These are phyloP conservation scores for Tricholauxania praeusta DNA, from an alignment of 2,888 invertebrate genomes.

Conservation along the genomic window DNA sequence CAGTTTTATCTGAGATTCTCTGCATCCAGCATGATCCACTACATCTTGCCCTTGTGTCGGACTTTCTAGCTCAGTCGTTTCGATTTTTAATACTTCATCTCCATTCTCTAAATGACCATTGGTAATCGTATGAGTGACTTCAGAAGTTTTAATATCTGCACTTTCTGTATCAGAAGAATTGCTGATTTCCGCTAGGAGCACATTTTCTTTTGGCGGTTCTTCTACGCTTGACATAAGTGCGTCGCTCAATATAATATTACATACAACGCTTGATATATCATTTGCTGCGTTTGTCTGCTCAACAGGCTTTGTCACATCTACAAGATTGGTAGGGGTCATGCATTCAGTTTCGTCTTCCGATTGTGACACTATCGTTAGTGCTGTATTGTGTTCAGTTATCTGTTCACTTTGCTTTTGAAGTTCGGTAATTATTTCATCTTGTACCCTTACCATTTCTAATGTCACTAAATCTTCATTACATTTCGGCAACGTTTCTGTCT, in stretches of 20 bases:
- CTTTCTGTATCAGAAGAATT: neutral
- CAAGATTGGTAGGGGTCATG: too few relatives aligned
- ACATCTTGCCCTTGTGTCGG: neutral
- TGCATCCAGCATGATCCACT: neutral
- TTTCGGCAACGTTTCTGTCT: slow-evolving; percentile 18
- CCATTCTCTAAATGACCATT: slow-evolving; percentile 47
- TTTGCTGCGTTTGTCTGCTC: neutral
- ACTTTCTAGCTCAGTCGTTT: slow-evolving; percentile 14
- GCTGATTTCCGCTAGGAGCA: neutral
- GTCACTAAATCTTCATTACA: neutral
- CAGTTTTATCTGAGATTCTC: neutral
- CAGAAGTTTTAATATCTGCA: neutral
- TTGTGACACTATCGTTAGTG: too few relatives aligned
- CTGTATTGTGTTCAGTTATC: neutral
- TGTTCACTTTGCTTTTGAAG: slow-evolving; percentile 56
- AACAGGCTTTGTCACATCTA: too few relatives aligned
- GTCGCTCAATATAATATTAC: neutral
- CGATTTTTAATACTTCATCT: slow-evolving; percentile 45
- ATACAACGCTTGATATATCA: neutral
- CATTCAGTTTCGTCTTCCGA: too few relatives aligned
- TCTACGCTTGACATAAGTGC: neutral
- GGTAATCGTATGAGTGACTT: slow-evolving; percentile 31
- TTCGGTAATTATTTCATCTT: slow-evolving; percentile 60
- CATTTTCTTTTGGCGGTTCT: neutral
- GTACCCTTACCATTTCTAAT: slow-evolving; percentile 46